Conservation (phyloP, 2,888 invertebrate genomes). For the Anodontia alba region DNA sequence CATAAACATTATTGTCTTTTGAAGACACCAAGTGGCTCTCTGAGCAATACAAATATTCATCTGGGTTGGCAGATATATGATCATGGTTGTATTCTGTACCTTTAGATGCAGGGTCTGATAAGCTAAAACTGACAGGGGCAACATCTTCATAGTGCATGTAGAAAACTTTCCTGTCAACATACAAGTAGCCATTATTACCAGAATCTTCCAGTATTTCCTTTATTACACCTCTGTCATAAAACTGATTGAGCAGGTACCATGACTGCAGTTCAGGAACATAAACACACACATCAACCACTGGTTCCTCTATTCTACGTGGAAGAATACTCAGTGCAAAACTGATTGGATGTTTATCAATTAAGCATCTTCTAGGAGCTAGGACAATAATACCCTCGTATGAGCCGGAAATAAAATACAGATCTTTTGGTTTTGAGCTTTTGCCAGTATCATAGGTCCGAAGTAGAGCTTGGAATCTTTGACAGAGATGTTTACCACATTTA, state of each 20-base stretch:
- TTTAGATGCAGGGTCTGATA: background rate
- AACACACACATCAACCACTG: slow-evolving; percentile 46
- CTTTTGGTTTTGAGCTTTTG: too few species aligned
- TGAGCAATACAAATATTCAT: background rate
- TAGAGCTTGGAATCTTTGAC: background rate
- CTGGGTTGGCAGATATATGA: background rate
- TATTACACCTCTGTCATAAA: background rate
- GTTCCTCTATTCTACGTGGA: background rate
- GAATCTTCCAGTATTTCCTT: background rate
- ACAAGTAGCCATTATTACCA: background rate
- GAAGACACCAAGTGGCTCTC: background rate
- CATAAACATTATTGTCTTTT: background rate
- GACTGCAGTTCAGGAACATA: slow-evolving; percentile 40
- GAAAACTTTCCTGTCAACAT: background rate
- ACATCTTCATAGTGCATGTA: background rate
- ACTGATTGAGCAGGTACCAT: slow-evolving; percentile 19
- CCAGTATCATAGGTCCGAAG: too few species aligned
- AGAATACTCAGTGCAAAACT: too few species aligned
- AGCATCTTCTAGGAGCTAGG: background rate
- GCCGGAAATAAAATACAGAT: too few species aligned
- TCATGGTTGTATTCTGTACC: background rate
- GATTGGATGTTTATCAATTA: background rate
- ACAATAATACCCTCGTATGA: too few species aligned
- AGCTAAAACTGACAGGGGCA: background rate
- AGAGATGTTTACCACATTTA: background rate